Percentiles rank a stretch among this genome's conserved stretches.
phyloP scores from a whole-genome alignment of 1,140 invertebrate genomes.

The Protaetia brevitarsis region DNA sequence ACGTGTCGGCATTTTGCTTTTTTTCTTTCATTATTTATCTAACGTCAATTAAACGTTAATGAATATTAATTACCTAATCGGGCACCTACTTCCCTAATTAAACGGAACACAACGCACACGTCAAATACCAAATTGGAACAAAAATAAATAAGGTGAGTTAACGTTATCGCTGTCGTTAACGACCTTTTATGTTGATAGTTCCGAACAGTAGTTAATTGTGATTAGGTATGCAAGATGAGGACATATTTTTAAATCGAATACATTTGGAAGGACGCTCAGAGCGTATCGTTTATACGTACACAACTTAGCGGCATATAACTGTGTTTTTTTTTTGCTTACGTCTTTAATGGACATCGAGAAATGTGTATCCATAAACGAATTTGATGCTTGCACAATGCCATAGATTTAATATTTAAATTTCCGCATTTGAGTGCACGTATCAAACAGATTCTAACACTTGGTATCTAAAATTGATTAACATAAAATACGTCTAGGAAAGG shows the following conservation, averaged over 20 bases:
- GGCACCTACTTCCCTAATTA: not conserved
- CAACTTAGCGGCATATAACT: not conserved
- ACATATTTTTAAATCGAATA: slow-evolving; percentile 2
- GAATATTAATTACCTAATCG: slow-evolving; percentile 1
- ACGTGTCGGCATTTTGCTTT: too few species aligned
- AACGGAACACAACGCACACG: not conserved
- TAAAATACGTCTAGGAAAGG: too few species aligned
- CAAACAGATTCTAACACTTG: not conserved
- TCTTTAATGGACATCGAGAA: not conserved
- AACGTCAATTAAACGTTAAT: not conserved
- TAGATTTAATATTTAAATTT: not conserved
- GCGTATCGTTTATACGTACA: not conserved
- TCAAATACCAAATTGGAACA: not conserved
- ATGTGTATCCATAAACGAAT: not conserved
- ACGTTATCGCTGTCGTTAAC: not conserved
- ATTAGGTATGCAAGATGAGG: slow-evolving; percentile 14
- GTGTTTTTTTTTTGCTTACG: not conserved
- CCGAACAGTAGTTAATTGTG: not conserved
- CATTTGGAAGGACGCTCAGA: not conserved
- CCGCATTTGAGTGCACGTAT: not conserved
- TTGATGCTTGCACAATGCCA: not conserved
- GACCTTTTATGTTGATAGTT: not conserved
- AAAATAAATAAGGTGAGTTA: not conserved
- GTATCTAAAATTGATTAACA: too few species aligned
- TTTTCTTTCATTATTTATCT: not conserved